Evolutionary conservation across 2,888 invertebrate species (phyloP).

Genomic region (Anthophora plumipes): DNA sequence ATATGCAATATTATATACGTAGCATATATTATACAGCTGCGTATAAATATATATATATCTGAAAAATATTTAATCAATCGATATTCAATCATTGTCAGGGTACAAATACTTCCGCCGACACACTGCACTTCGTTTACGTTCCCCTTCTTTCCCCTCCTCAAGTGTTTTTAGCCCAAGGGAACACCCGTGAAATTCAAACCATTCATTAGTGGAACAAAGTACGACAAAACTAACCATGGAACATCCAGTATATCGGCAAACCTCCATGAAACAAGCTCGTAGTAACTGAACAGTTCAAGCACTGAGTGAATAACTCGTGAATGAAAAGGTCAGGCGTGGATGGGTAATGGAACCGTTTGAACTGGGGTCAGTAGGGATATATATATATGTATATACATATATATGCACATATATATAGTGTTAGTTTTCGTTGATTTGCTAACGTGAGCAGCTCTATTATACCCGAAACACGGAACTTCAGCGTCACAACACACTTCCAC

Average conservation of each 20-base stretch:
- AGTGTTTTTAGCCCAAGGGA: background rate
- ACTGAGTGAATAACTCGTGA: constrained; percentile 14
- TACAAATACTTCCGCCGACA: no score
- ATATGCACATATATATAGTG: no score
- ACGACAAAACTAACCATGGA: background rate
- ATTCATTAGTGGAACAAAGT: no score
- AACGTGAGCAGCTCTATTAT: background rate
- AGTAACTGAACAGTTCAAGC: constrained; percentile 2
- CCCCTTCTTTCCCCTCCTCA: no score
- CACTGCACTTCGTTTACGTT: no score
- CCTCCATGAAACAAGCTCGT: constrained; percentile 2
- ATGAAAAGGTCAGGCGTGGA: constrained; percentile 17
- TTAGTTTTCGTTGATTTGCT: constrained; percentile 5
- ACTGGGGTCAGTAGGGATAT: constrained; percentile 35
- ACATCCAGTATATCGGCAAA: background rate
- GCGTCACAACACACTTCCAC: constrained; percentile 29
- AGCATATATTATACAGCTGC: no score
- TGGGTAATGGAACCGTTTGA: constrained; percentile 25
- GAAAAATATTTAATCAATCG: no score
- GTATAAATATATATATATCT: no score
- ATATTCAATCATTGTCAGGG: no score
- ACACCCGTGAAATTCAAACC: no score
- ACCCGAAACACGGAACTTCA: constrained; percentile 24
- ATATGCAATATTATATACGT: no score
- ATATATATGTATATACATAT: no score